Evolutionary conservation across 2,797 vertebrate species (phyloP), one percentile per base, ranked within the genome.

Genomic region (Diceros bicornis): DNA sequence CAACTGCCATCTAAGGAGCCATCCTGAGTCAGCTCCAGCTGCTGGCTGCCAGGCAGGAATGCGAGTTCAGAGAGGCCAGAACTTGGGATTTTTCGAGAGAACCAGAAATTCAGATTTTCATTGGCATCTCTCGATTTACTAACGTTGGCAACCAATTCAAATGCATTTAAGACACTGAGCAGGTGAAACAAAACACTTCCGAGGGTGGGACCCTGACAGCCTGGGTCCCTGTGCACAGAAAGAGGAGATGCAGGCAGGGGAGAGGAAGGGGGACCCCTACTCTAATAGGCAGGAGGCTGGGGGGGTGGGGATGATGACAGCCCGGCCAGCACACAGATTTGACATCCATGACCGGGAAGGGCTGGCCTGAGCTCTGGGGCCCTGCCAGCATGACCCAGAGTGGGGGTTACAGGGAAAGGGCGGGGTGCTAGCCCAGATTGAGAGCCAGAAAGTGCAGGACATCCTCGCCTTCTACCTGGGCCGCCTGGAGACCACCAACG

Each of bases 371-470:
- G 47, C 55, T 55, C 81, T 64, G 17, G 47, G 62, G 17, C 32
- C 47, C 37, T 41, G 50, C 68, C 64, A 9, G 32, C 20, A 4
- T 97, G 84, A 97, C 95, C 4, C 1, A 0, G 62, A 71, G 17
- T 78, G 72, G 79, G 74, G 66, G 11, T 96, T 57, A 1, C 98
- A 99, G 99, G 98, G 98, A 64, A 99, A 98, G 97, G 99, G 99
- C 0, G 99, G 99, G 0, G 97, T 98, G 97, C 98, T 99, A 20
- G 99, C 99, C 93, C 99, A 99, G 93, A 99, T 99, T 47, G 91
- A 98, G 97, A 99, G 98, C 97, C 99, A 99, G 98, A 99, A 99
- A 98, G 98, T 99, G 16, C 99, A 99, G 97, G 99, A 99, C 97
- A 99, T 99, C 96, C 91, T 99, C 59, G 98, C 99, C 12, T 99